Evolutionary conservation across 2,888 invertebrate genomes (phyloP), one percentile per base, ranked within the genome.

Genomic region (Nudaria mundana): DNA sequence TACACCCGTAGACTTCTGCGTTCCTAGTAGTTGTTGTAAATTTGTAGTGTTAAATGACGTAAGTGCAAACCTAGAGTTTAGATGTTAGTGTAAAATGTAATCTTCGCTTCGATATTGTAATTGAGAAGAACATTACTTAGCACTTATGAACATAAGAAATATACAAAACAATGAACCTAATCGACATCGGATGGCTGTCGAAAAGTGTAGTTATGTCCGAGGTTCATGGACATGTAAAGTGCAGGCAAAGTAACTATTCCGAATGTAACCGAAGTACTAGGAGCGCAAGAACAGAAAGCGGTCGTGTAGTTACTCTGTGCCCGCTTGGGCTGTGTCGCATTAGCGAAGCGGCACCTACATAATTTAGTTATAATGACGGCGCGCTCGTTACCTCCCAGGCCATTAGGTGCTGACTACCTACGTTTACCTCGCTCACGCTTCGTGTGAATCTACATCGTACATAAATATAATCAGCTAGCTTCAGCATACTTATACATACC

Each of bases 351-450:
- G 63, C 67, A 69, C 73, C 66, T 73, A 72, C 75, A 73, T 76
- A 76, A 79, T 80, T 76, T 69, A 77, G 74, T 71, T 75, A 74
- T 78, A 78, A 79, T 78, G 76, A 76, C 68, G 65, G 63, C 63
- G 56, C 63, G 66, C 66, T 72, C 68, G 67, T 71, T 69, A 66
- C 69, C 68, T 67, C 67, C 56, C 50, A 59, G 60, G 60, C 70
- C 70, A 71, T 71, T 72, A 71, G 64, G 62, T 62, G 57, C 52
- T 50, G 57, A 57, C 59, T 50, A 52, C 59, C 59, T 61, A 54
- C 56, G 51, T 48, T 45, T 54, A 55, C 44, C 44, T 48, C 50
- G 53, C 56, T 34, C 26, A 26, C 39, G 33, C 37, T 30, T 32
- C 50, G 48, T 48, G 56, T 61, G 61, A 61, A 59, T 55, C 49